These are phyloP conservation scores for Dioctria rufipes DNA, from an alignment of 2,888 invertebrate species.

Conservation along the genomic window DNA sequence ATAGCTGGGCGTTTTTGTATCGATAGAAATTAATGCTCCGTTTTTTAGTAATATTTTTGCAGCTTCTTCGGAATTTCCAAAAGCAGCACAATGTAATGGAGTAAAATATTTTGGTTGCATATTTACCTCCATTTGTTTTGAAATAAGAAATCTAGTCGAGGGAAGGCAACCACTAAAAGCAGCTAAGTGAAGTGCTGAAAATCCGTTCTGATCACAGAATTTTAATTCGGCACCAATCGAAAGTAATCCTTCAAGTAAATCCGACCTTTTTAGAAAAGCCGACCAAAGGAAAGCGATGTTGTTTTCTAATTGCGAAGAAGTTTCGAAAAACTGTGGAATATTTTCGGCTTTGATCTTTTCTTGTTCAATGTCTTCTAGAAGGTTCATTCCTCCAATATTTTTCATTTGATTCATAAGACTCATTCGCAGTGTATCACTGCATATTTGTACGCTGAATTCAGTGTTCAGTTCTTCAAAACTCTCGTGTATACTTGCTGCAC, in stretches of 20 bases:
- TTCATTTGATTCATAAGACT: slow-evolving; percentile 84
- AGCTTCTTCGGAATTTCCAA: slow-evolving; percentile 87
- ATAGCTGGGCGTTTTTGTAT: slow-evolving; percentile 78
- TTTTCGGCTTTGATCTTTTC: slow-evolving; percentile 77
- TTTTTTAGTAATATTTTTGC: slow-evolving; percentile 83
- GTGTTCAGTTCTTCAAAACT: slow-evolving; percentile 83
- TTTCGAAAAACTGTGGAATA: slow-evolving; percentile 72
- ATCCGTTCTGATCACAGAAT: slow-evolving; percentile 81
- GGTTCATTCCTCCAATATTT: slow-evolving; percentile 77
- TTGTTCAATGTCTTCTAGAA: slow-evolving; percentile 83
- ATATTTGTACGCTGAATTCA: slow-evolving; percentile 81
- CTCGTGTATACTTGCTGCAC: slow-evolving; percentile 86
- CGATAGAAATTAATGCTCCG: slow-evolving; percentile 79
- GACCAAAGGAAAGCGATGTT: slow-evolving; percentile 83
- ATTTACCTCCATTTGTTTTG: slow-evolving; percentile 80
- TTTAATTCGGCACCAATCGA: slow-evolving; percentile 80
- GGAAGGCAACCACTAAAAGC: slow-evolving; percentile 85
- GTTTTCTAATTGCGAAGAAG: slow-evolving; percentile 78
- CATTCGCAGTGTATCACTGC: slow-evolving; percentile 81
- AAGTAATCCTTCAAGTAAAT: slow-evolving; percentile 77
- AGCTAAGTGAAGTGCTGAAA: slow-evolving; percentile 83
- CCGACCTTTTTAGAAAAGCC: slow-evolving; percentile 80
- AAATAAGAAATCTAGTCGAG: slow-evolving; percentile 79
- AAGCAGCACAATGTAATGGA: slow-evolving; percentile 91
- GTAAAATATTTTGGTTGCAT: slow-evolving; percentile 81